These are phyloP conservation scores for Anarrhichthys ocellatus DNA, from an alignment of 2,113 vertebrate species.

Conservation along the genomic window DNA sequence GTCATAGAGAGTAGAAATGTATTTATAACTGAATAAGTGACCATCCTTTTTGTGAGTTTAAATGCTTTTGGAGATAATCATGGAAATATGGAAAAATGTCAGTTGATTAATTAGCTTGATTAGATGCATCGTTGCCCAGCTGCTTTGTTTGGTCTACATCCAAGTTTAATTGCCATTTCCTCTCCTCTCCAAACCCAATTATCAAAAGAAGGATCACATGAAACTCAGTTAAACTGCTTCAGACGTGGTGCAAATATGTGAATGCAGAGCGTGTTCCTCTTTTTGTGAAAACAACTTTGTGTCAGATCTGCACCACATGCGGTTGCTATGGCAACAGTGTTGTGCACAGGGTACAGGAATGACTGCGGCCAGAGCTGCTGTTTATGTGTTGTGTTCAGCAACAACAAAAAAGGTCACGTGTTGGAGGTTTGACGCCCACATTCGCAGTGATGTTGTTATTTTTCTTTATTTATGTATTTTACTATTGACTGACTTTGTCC, in stretches of 20 bases:
- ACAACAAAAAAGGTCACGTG: conserved; percentile 11
- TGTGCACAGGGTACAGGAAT: conserved; percentile 12
- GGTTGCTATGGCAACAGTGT: conserved; percentile 67
- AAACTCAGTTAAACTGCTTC: conserved; percentile 11
- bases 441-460: conserved; percentile 16
- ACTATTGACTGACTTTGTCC: conserved; percentile 15
- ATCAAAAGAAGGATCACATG: background rate
- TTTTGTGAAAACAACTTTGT: conserved; percentile 39
- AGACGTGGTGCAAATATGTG: background rate
- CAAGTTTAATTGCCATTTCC: conserved; percentile 45
- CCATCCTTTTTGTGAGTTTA: background rate
- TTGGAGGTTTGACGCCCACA: conserved; percentile 41
- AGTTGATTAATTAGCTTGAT: conserved; percentile 52
- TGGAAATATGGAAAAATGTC: conserved; percentile 51
- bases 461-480: background rate
- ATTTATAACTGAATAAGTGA: background rate
- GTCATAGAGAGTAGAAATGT: background rate
- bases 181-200: conserved; percentile 43
- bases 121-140: conserved; percentile 48
- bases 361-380: conserved; percentile 34
- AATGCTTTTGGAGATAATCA: conserved; percentile 41
- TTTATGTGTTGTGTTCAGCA: conserved; percentile 31
- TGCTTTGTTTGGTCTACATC: conserved; percentile 39
- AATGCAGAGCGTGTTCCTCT: background rate
- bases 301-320: conserved; percentile 36